Percentiles rank a stretch among this genome's conserved stretches.
These are phyloP conservation scores for Mythimna loreyi DNA, from an alignment of 2,888 invertebrate species.

Conservation along the genomic window DNA sequence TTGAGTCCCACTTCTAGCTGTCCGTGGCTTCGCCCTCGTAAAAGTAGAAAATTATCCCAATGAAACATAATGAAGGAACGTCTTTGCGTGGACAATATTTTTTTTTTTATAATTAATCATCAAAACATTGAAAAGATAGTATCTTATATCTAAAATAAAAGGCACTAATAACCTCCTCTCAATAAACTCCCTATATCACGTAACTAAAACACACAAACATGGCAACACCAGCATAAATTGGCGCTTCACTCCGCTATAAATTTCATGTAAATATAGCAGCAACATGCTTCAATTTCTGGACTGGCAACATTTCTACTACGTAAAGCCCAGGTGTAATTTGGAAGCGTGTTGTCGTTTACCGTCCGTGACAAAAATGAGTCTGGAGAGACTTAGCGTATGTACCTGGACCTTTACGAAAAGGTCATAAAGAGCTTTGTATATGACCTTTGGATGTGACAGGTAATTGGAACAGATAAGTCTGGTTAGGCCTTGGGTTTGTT, in stretches of 20 bases:
- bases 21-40: no score
- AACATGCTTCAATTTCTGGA: slow-evolving; percentile 58
- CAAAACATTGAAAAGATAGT: no score
- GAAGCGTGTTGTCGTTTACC: slow-evolving; percentile 54
- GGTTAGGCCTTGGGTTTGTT: slow-evolving; percentile 1
- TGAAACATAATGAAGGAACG: no score
- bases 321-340: slow-evolving; percentile 59
- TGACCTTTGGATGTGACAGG: slow-evolving; percentile 25
- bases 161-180: no score
- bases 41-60: no score
- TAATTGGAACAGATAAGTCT: slow-evolving; percentile 29
- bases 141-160: no score
- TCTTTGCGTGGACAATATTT: no score
- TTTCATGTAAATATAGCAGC: slow-evolving; percentile 46
- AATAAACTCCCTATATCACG: not conserved
- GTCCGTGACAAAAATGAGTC: slow-evolving; percentile 59
- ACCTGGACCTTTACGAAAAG: slow-evolving; percentile 29
- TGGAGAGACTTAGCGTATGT: slow-evolving; percentile 41
- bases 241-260: slow-evolving; percentile 16
- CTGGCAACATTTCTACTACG: slow-evolving; percentile 36
- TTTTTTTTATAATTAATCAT: no score
- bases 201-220: not conserved
- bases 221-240: slow-evolving; percentile 16
- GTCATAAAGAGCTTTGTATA: slow-evolving; percentile 27
- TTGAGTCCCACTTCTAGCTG: no score